Evolutionary conservation across 1,140 invertebrate genomes (phyloP).

Genomic region (Phortica variegata): DNA sequence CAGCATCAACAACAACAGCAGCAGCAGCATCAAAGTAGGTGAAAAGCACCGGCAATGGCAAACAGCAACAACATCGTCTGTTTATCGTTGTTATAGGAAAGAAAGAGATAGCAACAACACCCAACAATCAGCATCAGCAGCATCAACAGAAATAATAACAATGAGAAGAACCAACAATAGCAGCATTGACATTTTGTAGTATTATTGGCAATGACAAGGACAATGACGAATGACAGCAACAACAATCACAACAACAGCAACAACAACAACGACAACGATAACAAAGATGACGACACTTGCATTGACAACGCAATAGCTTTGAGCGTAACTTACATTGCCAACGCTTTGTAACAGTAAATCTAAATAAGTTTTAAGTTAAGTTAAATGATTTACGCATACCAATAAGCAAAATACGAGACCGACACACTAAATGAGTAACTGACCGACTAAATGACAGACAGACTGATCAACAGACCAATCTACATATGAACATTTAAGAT

Average conservation of each 20-base stretch:
- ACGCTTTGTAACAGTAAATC: no score
- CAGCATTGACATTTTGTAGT: conserved; percentile 14
- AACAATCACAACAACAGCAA: conserved; percentile 43
- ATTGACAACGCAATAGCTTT: conserved; percentile 17
- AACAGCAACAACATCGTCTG: no score
- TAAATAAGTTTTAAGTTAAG: no score
- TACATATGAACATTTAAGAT: no score
- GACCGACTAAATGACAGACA: no score
- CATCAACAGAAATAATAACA: neutral
- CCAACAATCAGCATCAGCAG: conserved; percentile 3
- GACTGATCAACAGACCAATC: no score
- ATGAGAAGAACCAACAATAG: conserved; percentile 1
- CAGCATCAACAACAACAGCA: conserved; percentile 14
- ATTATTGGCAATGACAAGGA: no score
- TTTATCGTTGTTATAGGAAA: no score
- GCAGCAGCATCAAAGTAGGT: conserved; percentile 16
- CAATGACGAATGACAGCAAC: conserved; percentile 43
- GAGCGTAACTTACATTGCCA: no score
- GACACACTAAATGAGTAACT: no score
- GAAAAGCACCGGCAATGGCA: no score
- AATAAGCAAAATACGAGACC: conserved; percentile 24
- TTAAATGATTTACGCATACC: conserved; percentile 27
- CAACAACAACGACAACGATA: conserved; percentile 45
- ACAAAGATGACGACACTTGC: conserved; percentile 25
- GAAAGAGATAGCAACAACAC: no score